Percentiles rank a stretch among this genome's conserved stretches.
Evolutionary conservation across 2,888 invertebrate species (phyloP).

Genomic region (Altica lythri): DNA sequence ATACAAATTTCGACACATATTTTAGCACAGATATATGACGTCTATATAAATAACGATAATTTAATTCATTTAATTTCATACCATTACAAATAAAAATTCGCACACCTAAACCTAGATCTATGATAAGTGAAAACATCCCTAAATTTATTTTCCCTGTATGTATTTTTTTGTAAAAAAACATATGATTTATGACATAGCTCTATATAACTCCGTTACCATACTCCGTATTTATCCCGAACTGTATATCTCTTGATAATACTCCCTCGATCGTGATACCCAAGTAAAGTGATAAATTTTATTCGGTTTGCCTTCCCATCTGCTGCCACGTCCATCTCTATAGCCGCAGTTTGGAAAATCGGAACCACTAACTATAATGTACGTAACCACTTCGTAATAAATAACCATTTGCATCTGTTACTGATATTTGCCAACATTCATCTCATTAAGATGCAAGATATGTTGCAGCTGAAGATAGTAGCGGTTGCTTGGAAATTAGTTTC

Average conservation of each 20-base stretch:
- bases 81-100: too few species aligned
- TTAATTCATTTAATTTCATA: too few species aligned
- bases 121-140: too few species aligned
- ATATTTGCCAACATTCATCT: background rate
- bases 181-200: too few species aligned
- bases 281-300: conserved; percentile 17
- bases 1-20: too few species aligned
- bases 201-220: too few species aligned
- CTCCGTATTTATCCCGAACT: conserved; percentile 5
- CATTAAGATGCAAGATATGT: conserved; percentile 10
- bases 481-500: background rate
- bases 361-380: too few species aligned
- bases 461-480: background rate
- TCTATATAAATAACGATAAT: too few species aligned
- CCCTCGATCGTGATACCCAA: conserved; percentile 12
- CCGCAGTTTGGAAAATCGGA: conserved; percentile 9
- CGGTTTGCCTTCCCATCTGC: conserved; percentile 12
- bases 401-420: conserved; percentile 6
- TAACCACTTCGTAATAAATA: conserved; percentile 12
- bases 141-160: too few species aligned
- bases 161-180: too few species aligned
- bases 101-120: too few species aligned
- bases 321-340: conserved; percentile 10
- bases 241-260: conserved; percentile 17
- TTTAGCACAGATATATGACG: too few species aligned